These are phyloP conservation scores for Schizopygopsis malacanthus DNA, from an alignment of 2,797 vertebrate species.

Conservation along the genomic window DNA sequence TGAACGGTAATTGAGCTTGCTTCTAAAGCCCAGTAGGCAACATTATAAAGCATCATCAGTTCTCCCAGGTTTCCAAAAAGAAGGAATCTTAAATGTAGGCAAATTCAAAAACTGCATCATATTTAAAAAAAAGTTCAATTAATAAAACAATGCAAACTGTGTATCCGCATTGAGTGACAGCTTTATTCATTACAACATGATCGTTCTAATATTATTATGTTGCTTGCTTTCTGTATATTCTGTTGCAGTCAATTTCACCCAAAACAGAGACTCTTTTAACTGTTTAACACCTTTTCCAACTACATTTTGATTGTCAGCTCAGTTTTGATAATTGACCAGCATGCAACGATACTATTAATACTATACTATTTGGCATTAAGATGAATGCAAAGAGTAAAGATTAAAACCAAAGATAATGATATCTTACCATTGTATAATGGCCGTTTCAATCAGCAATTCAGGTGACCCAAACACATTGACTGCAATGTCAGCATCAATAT, in stretches of 20 bases:
- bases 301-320: not conserved
- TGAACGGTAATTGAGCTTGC: not conserved
- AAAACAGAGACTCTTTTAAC: not conserved
- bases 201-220: not conserved
- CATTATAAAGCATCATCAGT: not conserved
- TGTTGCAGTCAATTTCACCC: not conserved
- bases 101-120: not conserved
- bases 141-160: not conserved
- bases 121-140: not conserved
- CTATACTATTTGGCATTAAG: too few species aligned
- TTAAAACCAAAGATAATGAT: not conserved
- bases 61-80: not conserved
- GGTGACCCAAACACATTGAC: not conserved
- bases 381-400: not conserved
- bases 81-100: not conserved
- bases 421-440: not conserved
- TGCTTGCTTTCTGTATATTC: not conserved
- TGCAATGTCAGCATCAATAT: not conserved
- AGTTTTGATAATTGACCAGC: not conserved
- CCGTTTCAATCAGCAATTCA: not conserved
- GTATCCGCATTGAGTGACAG: not conserved
- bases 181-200: not conserved
- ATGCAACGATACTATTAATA: too few species aligned
- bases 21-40: not conserved
- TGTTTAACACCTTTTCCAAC: fast-evolving